Evolutionary conservation across 2,888 invertebrate species (phyloP), one percentile per base, ranked within the genome.

Genomic region (Helleia helle): DNA sequence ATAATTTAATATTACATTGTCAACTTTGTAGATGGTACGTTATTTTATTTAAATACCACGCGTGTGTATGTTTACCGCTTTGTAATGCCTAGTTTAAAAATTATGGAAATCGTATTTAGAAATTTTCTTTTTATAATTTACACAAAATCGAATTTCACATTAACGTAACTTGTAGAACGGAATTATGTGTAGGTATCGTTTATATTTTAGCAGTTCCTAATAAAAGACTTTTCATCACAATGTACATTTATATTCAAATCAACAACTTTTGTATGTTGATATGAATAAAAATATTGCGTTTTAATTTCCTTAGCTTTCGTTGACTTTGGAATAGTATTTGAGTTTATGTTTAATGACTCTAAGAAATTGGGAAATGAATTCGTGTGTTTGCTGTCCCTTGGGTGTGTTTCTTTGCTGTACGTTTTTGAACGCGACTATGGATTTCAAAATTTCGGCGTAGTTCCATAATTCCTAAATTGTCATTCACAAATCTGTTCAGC

Each of bases 1-100:
- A 71, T 64, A 65, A 65, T 64, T 34, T 18, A 70, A 69, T 75
- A 77, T 80, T 79, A 75, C 67, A 71, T 70, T 71, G 73, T 80
- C 79, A 65, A 74, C 67, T 64, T 65, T 68, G 68, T 79, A 79
- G 76, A 79, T 69, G 71, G 15, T 15, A 26, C 2, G 2, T 7
- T 12, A 2, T 18, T 34, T 34, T 12, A 34, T 12, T 31, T 15
- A 7, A 15, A 17, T 6, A 34, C 11, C 18, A 34, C 31, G 17
- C 11, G 12, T 41, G 38, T 40, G 41, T 44, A 26, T 42, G 22
- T 22, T 22, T 22, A 22, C 22, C 29, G 22, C 15, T 45, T 41
- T 36, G 31, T 38, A 29, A 39, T 38, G 28, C 27, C 29, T 46
- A 34, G 27, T 36, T 41, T 26, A 31, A 15, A 27, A 36, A 39